Evolutionary conservation across 2,113 vertebrate genomes (phyloP).

Genomic region (Salvelinus namaycush): DNA sequence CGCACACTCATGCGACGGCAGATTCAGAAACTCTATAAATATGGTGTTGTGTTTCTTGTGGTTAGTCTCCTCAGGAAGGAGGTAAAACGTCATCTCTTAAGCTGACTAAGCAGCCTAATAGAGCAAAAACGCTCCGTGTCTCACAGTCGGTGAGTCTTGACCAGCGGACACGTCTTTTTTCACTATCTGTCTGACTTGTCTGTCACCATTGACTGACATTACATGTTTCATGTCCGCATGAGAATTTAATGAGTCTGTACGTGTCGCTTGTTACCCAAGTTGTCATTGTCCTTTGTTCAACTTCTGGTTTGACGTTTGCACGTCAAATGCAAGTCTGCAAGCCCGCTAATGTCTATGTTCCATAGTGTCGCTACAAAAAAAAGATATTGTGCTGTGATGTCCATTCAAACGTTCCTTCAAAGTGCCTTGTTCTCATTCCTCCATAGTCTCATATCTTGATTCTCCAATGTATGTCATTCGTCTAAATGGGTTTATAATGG

Average conservation of each 20-base stretch:
- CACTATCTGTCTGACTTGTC: conserved; percentile 6
- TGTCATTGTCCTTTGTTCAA: neutral
- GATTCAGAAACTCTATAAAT: neutral
- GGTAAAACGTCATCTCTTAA: conserved; percentile 75
- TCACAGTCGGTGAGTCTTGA: conserved; percentile 74
- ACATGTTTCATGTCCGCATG: conserved; percentile 28
- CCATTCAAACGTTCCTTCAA: neutral
- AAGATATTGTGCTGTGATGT: neutral
- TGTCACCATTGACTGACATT: conserved; percentile 59
- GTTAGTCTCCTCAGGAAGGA: conserved; percentile 68
- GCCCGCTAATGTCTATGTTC: too few species aligned
- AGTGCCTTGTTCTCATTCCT: neutral
- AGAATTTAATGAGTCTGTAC: neutral
- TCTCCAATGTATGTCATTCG: too few species aligned
- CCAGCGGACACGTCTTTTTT: conserved; percentile 38
- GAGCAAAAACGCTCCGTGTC: conserved; percentile 72
- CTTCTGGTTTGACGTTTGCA: neutral
- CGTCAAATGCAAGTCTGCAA: neutral
- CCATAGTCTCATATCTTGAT: neutral
- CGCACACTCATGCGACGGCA: neutral
- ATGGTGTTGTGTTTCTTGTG: neutral
- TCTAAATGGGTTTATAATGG: too few species aligned
- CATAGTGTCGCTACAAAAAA: neutral
- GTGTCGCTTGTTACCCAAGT: too few species aligned
- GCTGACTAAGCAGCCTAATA: conserved; percentile 70